Base-by-base conservation (phyloP, 2,888 invertebrate genomes). In the Epirrita christyi region DNA sequence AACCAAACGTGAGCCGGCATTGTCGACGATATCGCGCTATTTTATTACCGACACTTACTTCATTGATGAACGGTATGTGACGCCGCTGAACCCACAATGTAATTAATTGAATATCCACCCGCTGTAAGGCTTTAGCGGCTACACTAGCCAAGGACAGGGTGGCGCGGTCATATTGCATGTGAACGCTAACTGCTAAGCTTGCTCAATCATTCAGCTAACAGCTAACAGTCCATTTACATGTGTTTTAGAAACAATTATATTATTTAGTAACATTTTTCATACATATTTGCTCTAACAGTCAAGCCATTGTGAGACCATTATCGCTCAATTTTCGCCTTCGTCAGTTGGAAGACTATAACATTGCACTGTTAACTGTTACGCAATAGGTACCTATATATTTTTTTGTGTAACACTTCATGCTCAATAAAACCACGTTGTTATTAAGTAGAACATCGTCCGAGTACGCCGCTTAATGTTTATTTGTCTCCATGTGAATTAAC, bases 1-100 rank as follows among this genome's bases (percentile, higher is more conserved):
- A 73, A 77, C 81, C 81, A 81, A 86, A 85, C 89, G 85, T 86
- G 85, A 78, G 74, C 74, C 75, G 73, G 75, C 78, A 77, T 78
- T 78, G 81, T 78, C 71, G 70, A 65, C 70, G 75, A 76, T 79
- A 78, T 73, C 70, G 64, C 62, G 68, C 66, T 68, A 68, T 70
- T n/a, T 70, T 65, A 68, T 70, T 70, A 72, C 61, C 60, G 66
- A 65, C 64, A 69, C 68, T 63, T 65, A 69, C 69, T 67, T 71
- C 80, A 80, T 78, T 77, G 78, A 80, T 67, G 72, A 74, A 61
- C 54, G 61, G 54, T 63, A 54, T 53, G 70, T 64, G 66, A 65
- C 66, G 63, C 57, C 51, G 32, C 51, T 38, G 32, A 42, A 21
- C 51, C 46, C 47, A 13, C 37, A 51, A 50, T 54, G 50, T 44